Evolutionary conservation across 2,888 invertebrate genomes (phyloP).

Genomic region (Himalopsyche japonica): DNA sequence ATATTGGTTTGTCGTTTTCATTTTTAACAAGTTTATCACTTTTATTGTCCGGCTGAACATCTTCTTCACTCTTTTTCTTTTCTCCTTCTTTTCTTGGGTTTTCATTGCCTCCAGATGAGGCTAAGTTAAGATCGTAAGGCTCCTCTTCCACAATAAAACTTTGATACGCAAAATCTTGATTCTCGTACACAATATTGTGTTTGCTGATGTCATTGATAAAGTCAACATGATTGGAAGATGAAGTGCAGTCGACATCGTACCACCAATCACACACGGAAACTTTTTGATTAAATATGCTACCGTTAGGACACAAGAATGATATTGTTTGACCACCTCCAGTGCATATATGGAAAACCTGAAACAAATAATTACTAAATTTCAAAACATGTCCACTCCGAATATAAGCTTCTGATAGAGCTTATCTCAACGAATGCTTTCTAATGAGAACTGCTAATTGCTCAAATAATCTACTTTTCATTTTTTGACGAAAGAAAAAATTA

Average conservation of each 20-base stretch:
- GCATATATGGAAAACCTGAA: conserved; percentile 58
- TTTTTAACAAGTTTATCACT: background rate
- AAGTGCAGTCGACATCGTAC: conserved; percentile 57
- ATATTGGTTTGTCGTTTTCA: background rate
- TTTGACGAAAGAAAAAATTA: too few relatives aligned
- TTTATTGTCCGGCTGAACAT: background rate
- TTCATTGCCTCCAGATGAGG: conserved; percentile 37
- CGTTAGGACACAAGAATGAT: conserved; percentile 60
- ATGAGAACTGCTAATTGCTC: too few relatives aligned
- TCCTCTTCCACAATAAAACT: conserved; percentile 24
- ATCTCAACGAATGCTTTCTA: too few relatives aligned
- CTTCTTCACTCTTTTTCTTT: conserved; percentile 6
- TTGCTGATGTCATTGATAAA: conserved; percentile 29
- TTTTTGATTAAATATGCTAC: conserved; percentile 60
- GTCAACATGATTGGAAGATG: conserved; percentile 38
- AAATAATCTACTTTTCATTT: too few relatives aligned
- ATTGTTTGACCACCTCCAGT: conserved; percentile 52
- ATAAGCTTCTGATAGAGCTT: too few relatives aligned
- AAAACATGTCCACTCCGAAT: too few relatives aligned
- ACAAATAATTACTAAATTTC: background rate
- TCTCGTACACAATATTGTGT: conserved; percentile 4
- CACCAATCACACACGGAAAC: conserved; percentile 62
- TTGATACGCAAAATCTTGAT: conserved; percentile 9
- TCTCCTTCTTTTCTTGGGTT: background rate
- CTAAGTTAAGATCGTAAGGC: conserved; percentile 32